A percentile compares a stretch with the other conserved stretches of the same genome.
Conservation (phyloP, 2,113 vertebrate species). For the Rhinichthys klamathensis region DNA sequence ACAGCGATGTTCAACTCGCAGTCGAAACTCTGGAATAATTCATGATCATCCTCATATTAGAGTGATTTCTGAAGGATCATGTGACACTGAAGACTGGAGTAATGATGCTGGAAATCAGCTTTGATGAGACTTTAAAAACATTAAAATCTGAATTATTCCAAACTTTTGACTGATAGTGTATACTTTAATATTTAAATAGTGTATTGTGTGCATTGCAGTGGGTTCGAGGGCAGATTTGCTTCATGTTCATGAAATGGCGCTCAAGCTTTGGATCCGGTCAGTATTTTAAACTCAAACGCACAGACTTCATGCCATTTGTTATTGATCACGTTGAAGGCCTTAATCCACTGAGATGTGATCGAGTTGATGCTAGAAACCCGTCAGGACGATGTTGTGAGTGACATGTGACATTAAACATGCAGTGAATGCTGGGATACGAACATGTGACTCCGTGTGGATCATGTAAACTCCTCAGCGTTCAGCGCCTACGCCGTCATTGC, state of each 20-base stretch:
- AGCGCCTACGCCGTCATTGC: neutral
- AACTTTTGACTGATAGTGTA: neutral
- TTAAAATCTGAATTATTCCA: neutral
- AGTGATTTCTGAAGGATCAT: neutral
- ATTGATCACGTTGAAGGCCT: slow-evolving; percentile 13
- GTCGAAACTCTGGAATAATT: too few species aligned
- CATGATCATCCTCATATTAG: too few species aligned
- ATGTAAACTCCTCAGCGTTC: neutral
- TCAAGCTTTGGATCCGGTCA: neutral
- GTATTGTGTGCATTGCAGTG: slow-evolving; percentile 23
- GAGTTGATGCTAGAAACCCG: neutral
- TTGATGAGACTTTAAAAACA: neutral
- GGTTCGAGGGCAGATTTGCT: neutral
- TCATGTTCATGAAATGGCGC: neutral
- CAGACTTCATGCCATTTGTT: neutral
- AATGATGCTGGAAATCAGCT: too few species aligned
- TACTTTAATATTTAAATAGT: neutral
- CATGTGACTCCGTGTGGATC: neutral
- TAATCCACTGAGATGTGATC: neutral
- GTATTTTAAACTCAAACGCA: neutral
- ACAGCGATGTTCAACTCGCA: too few species aligned
- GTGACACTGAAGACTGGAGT: neutral
- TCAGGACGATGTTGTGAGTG: neutral
- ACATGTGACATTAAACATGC: neutral
- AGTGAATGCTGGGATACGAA: neutral